A percentile compares a stretch with the other conserved stretches of the same genome.
Evolutionary conservation across 2,797 vertebrate genomes (phyloP).

Genomic region (Sebastes kiyomatsui): DNA sequence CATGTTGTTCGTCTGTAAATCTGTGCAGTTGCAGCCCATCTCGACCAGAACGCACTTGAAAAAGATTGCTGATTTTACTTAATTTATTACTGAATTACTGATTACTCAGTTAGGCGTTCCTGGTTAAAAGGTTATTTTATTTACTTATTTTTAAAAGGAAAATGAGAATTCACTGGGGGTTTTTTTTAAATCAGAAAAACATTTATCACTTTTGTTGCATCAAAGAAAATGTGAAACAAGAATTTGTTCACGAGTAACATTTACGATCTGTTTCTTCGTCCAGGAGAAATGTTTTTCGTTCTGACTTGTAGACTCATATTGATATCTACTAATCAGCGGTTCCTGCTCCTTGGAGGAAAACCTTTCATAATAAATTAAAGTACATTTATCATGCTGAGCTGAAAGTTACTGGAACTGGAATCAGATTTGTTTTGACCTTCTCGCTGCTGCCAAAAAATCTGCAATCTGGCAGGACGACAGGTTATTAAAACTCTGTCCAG

Average conservation of each 20-base stretch:
- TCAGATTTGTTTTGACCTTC: conserved; percentile 24
- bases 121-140: not conserved
- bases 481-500: conserved; percentile 14
- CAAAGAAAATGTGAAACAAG: not conserved
- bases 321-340: not conserved
- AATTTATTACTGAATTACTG: too few relatives aligned
- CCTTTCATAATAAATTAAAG: not conserved
- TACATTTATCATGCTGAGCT: not conserved
- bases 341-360: not conserved
- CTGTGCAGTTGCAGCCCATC: not conserved
- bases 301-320: not conserved
- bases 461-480: not conserved
- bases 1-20: not conserved
- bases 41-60: not conserved
- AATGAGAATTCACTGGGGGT: not conserved
- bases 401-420: conserved; percentile 1
- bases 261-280: not conserved
- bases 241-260: not conserved
- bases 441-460: conserved; percentile 7
- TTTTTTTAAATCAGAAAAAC: not conserved
- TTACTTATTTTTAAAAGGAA: not conserved
- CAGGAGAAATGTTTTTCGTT: not conserved
- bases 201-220: not conserved
- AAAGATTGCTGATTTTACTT: too few relatives aligned
- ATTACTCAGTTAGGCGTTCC: not conserved